phyloP scores from a whole-genome alignment of 2,113 vertebrate species.

The Xenus cinereus region DNA sequence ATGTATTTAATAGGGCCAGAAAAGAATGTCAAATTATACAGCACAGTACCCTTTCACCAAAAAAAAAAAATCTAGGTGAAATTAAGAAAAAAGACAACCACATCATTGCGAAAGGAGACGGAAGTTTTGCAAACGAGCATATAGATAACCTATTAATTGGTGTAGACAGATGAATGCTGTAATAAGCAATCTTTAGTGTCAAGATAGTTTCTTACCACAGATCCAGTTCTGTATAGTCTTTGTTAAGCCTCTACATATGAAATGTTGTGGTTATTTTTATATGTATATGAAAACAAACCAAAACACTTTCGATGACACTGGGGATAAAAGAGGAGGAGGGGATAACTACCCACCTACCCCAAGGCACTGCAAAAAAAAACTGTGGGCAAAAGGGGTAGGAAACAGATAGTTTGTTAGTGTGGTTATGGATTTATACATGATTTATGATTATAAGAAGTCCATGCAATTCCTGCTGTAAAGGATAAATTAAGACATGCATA shows the following conservation, averaged over 20 bases:
- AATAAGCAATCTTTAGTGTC: background rate
- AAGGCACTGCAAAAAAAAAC: background rate
- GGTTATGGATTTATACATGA: background rate
- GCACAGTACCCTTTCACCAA: background rate
- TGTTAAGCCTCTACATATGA: background rate
- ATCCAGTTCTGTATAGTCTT: background rate
- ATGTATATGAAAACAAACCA: background rate
- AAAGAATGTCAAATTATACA: fast-evolving
- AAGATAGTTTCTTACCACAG: background rate
- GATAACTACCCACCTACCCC: background rate
- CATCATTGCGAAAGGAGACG: background rate
- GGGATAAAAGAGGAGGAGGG: background rate
- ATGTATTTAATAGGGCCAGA: background rate
- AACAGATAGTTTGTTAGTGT: background rate
- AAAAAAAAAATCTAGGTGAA: background rate
- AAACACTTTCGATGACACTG: background rate
- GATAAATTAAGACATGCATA: background rate
- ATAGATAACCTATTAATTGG: background rate
- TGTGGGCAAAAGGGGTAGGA: background rate
- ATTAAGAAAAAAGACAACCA: background rate
- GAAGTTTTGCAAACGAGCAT: background rate
- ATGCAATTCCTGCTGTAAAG: background rate
- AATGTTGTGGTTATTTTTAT: background rate
- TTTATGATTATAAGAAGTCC: background rate
- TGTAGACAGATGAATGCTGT: slow-evolving; percentile 6